Evolutionary conservation across 2,797 vertebrate species (phyloP).

Genomic region (Onychomys torridus): DNA sequence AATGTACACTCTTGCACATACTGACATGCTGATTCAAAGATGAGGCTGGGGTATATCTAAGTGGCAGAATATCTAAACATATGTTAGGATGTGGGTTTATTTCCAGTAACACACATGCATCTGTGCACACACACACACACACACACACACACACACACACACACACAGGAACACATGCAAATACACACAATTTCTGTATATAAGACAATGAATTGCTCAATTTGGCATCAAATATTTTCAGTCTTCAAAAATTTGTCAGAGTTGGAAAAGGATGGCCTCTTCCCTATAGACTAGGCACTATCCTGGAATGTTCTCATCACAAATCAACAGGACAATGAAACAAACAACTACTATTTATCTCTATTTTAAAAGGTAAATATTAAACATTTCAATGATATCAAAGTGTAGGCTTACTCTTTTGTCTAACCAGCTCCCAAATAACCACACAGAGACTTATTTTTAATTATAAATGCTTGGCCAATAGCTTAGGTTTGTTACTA

Average conservation of each 20-base stretch:
- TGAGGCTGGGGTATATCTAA: not conserved
- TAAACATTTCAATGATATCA: not conserved
- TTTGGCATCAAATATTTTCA: not conserved
- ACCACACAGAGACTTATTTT: too few relatives aligned
- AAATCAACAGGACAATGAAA: not conserved
- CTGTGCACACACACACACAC: too few relatives aligned
- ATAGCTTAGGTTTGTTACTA: too few relatives aligned
- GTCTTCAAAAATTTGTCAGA: not conserved
- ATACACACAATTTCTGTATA: not conserved
- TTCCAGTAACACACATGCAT: not conserved
- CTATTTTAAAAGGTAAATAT: not conserved
- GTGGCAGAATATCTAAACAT: not conserved
- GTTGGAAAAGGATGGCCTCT: accelerated
- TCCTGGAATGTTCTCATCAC: not conserved
- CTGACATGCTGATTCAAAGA: not conserved
- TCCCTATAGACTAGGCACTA: too few relatives aligned
- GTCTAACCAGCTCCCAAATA: too few relatives aligned
- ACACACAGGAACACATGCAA: too few relatives aligned
- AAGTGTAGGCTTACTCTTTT: too few relatives aligned
- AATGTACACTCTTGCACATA: not conserved
- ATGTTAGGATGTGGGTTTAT: not conserved
- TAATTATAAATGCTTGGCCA: too few relatives aligned
- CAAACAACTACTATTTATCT: not conserved
- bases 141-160: not conserved
- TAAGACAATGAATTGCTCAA: not conserved